Evolutionary conservation across 2,113 vertebrate species (phyloP).

Genomic region (Scalopus aquaticus): DNA sequence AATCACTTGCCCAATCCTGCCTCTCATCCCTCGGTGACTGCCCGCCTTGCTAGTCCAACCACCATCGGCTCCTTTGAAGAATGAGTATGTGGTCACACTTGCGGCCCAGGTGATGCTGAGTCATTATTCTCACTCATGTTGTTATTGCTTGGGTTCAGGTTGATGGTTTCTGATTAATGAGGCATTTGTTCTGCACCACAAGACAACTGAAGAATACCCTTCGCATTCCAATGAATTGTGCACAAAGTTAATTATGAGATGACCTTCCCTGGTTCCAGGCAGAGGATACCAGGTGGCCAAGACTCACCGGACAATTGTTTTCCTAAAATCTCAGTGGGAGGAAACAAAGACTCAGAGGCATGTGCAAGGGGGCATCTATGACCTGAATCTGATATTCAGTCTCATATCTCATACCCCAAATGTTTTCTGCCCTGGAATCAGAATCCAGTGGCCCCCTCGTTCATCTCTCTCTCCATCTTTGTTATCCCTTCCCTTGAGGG

Average conservation of each 20-base stretch:
- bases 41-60: constrained; percentile 27
- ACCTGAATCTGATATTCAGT: background rate
- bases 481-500: accelerated
- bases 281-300: constrained; percentile 62
- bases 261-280: constrained; percentile 71
- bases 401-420: background rate
- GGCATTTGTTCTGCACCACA: constrained; percentile 82
- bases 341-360: background rate
- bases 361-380: background rate
- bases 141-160: constrained; percentile 71
- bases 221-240: constrained; percentile 77
- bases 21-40: background rate
- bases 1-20: background rate
- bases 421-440: background rate
- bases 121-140: constrained; percentile 67
- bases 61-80: constrained; percentile 27
- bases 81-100: background rate
- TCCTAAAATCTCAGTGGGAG: background rate
- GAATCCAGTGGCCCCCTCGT: background rate
- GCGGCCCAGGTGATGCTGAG: constrained; percentile 54
- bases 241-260: constrained; percentile 77
- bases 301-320: constrained; percentile 28
- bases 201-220: constrained; percentile 79
- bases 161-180: constrained; percentile 82
- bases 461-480: background rate